A percentile compares a stretch with the other conserved stretches of the same genome.
These are phyloP conservation scores for cattle (Bos taurus) DNA, from an alignment of 2,113 vertebrate genomes.

Conservation along the genomic window DNA sequence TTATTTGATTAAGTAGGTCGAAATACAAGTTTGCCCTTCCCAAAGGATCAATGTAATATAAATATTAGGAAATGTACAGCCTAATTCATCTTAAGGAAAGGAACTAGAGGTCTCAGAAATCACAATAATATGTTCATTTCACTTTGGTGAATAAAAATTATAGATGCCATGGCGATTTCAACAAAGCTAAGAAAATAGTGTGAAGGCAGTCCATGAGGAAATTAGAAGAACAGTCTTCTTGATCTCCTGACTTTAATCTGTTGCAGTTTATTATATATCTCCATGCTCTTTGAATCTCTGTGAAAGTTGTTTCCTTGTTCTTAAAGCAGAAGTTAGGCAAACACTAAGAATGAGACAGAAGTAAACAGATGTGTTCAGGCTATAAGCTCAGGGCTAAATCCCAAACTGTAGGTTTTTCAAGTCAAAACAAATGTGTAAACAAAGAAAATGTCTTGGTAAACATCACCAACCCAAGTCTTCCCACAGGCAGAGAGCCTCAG, in stretches of 20 bases:
- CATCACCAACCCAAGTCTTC: not conserved
- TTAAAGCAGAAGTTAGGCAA: not conserved
- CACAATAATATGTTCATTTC: not conserved
- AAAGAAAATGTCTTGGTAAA: not conserved
- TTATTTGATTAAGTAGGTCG: not conserved
- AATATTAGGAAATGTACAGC: not conserved
- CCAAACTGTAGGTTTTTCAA: not conserved
- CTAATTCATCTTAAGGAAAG: not conserved
- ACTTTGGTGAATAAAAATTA: not conserved
- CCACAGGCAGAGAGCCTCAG: not conserved
- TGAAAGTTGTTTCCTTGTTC: not conserved
- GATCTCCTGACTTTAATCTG: not conserved
- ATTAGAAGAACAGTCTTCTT: not conserved
- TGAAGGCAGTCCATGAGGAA: not conserved
- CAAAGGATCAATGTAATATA: not conserved
- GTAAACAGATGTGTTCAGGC: not conserved
- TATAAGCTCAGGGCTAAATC: not conserved
- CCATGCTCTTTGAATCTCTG: not conserved
- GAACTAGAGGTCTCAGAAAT: not conserved
- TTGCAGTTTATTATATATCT: not conserved
- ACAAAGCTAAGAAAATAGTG: not conserved
- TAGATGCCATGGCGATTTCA: not conserved
- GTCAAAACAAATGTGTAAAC: not conserved
- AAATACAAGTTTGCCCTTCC: not conserved
- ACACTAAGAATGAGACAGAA: not conserved